phyloP scores from a whole-genome alignment of 2,113 vertebrate genomes.

The Suncus etruscus region DNA sequence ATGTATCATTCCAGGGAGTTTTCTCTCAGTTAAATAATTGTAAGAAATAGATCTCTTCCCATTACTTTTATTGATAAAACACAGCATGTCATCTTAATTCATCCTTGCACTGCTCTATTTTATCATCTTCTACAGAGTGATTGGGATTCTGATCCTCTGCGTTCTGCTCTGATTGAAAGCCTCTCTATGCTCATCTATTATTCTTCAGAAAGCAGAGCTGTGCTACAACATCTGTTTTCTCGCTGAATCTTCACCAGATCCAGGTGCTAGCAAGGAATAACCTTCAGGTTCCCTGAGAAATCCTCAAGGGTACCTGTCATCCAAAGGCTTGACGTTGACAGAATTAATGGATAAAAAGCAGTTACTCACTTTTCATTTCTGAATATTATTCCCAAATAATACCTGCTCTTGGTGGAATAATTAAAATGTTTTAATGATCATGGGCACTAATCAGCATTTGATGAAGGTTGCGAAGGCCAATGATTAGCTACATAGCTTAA shows the following conservation, averaged over 20 bases:
- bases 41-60: constrained; percentile 85
- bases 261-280: constrained; percentile 72
- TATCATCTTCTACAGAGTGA: constrained; percentile 81
- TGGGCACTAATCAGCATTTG: constrained; percentile 4
- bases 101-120: constrained; percentile 84
- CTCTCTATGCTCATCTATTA: constrained; percentile 84
- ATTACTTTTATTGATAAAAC: constrained; percentile 89
- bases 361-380: constrained; percentile 67
- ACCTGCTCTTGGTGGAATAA: constrained; percentile 24
- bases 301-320: constrained; percentile 43
- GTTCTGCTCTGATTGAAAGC: constrained; percentile 82
- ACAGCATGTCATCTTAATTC: constrained; percentile 84
- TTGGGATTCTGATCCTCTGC: constrained; percentile 83
- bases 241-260: constrained; percentile 81
- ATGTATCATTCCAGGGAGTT: constrained; percentile 84
- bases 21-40: constrained; percentile 86
- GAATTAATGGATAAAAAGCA: constrained; percentile 66
- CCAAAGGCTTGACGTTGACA: constrained; percentile 55
- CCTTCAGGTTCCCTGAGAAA: constrained; percentile 63
- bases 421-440: constrained; percentile 34
- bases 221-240: constrained; percentile 84
- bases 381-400: constrained; percentile 55
- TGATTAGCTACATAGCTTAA: constrained; percentile 11
- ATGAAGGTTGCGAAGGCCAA: background rate
- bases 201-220: constrained; percentile 84